Evolutionary conservation across 1,140 invertebrate genomes (phyloP).

Genomic region (Hesperophylax magnus): DNA sequence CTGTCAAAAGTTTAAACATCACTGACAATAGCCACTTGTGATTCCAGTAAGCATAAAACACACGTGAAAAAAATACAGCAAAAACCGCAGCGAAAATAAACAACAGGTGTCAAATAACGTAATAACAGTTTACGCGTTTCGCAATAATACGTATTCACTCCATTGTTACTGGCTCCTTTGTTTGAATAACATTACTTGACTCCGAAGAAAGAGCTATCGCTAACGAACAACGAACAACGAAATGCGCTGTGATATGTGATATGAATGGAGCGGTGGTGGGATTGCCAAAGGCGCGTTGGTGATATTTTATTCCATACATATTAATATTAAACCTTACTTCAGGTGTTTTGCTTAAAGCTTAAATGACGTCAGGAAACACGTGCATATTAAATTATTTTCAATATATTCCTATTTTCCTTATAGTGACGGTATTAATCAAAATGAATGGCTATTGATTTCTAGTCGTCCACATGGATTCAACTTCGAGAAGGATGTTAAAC

Average conservation of each 20-base stretch:
- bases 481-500: no score
- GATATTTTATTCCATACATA: no score
- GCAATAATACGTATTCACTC: conserved; percentile 4
- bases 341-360: no score
- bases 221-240: no score
- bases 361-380: no score
- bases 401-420: no score
- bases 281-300: neutral
- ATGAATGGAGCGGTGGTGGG: neutral
- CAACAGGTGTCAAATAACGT: conserved; percentile 37
- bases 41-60: conserved; percentile 26
- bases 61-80: conserved; percentile 22
- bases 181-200: neutral
- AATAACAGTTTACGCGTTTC: conserved; percentile 28
- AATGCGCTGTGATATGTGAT: neutral
- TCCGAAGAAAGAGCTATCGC: neutral
- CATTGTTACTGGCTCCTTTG: conserved; percentile 28
- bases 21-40: neutral
- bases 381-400: no score
- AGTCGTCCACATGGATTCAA: no score
- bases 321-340: no score
- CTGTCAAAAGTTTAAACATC: no score
- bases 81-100: conserved; percentile 26
- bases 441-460: no score
- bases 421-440: no score